Base-by-base conservation (phyloP, 1,140 invertebrate genomes). In the Dolichoris vasculosae region DNA sequence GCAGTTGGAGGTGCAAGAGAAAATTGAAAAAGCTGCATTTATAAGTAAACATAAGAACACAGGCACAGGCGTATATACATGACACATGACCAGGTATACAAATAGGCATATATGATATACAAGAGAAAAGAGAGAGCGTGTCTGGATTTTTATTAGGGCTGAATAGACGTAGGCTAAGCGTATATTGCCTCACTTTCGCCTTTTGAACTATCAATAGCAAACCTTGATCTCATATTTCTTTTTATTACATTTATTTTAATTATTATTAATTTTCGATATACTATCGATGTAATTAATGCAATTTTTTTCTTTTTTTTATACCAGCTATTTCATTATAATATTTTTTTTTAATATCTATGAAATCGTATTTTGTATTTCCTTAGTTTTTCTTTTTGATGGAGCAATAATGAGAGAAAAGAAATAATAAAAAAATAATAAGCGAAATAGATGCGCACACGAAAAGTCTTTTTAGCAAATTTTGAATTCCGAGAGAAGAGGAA, bases 181-280 rank as follows among this genome's bases (percentile, higher is more conserved):
- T 80, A 78, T 46, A 69, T 63, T 32, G 83, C 35, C 77, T 67
- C 48, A 90, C 86, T 90, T 89, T 87, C 89, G 88, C 85, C 89
- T 88, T 88, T 87, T 85, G 67, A 88, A 88, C 88, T 90, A 89
- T 89, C 86, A 89, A 88, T 91, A 91, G 91, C 89, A 90, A 91
- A 92, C 89, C 88, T 91, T 92, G 91, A 92, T 92, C 91, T 92
- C 91, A 92, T 91, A 88, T 90, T 90, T 90, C 84, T 85, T 85
- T 84, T 90, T 89, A 90, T 90, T 91, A 91, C 88, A 88, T 88
- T 90, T 90, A 90, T 88, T 85, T 89, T 90, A 90, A 90, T 88
- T 87, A 88, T 90, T 89, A 89, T 89, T 87, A 83, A 85, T 83
- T 85, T 82, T 89, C 87, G 77, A 87, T 46, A 69, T 79, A 75